Evolutionary conservation across 2,888 invertebrate species (phyloP), one percentile per base, ranked within the genome.

Genomic region (Andricus curvator): DNA sequence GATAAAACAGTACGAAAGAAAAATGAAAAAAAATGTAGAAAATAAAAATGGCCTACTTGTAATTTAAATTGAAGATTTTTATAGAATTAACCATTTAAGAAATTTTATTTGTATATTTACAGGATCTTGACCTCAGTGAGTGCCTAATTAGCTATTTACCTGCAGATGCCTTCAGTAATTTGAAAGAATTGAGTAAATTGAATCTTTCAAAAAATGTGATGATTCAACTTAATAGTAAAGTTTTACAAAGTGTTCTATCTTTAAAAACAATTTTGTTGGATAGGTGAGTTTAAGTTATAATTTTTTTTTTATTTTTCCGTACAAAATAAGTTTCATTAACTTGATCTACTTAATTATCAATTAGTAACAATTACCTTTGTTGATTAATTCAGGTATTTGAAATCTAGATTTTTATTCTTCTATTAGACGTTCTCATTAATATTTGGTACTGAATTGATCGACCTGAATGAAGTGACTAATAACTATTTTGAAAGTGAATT

Each of bases 151-250:
- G 56, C 56, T 9, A 74, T 33, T 60, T 92, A 74, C 85, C 87
- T 22, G 3, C 64, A 15, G 88, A 89, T 33, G 87, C 87, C 0
- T 92, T 92, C 80, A 80, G 81, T 48, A 88, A 87, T 29, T 82
- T 92, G 48, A 80, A 83, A 25, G 85, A 86, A 62, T 84, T 92
- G 70, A 89, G 88, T 51, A 88, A 80, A 9, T 89, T 92, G 78
- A 89, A 92, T 83, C 85, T 92, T 25, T 89, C 91, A 3, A 87
- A 88, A 67, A 92, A 92, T 77, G 79, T 87, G 67, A 85, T 92
- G 86, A 88, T 88, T 70, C 88, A 89, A 62, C 77, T 92, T 76
- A 85, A 88, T 29, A 64, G 44, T n/a, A 64, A 78, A 20, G 81
- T 87, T 0, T 78, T 91, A 29, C 78, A 84, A 25, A 33, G 77